Evolutionary conservation across 2,113 vertebrate species (phyloP).

Genomic region (Natator depressus): DNA sequence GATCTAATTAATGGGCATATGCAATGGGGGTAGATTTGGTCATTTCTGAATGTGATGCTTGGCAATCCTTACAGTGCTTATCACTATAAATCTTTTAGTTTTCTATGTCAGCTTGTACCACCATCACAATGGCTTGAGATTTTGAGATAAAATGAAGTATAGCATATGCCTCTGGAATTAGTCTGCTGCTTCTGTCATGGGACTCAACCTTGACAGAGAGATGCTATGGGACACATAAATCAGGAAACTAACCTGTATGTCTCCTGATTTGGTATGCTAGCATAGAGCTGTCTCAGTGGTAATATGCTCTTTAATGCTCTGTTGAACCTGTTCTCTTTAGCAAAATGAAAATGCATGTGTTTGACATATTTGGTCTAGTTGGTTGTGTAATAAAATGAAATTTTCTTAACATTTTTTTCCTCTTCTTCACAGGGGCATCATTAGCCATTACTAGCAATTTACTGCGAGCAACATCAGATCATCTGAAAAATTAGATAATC

Average conservation of each 20-base stretch:
- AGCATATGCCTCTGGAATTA: slow-evolving; percentile 62
- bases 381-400: slow-evolving; percentile 72
- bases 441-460: slow-evolving; percentile 66
- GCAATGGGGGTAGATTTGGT: background rate
- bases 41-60: slow-evolving; percentile 27
- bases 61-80: slow-evolving; percentile 10
- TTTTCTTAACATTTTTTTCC: slow-evolving; percentile 57
- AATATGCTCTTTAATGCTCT: slow-evolving; percentile 78
- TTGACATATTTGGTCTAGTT: slow-evolving; percentile 64
- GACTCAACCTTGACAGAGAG: slow-evolving; percentile 63
- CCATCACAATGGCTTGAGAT: slow-evolving; percentile 53
- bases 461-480: slow-evolving; percentile 29
- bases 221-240: slow-evolving; percentile 72
- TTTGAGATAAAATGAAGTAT: slow-evolving; percentile 51
- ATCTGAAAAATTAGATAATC: slow-evolving; percentile 42
- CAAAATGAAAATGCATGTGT: slow-evolving; percentile 78
- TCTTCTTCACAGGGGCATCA: slow-evolving; percentile 60
- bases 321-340: slow-evolving; percentile 63
- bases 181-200: slow-evolving; percentile 44
- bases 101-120: slow-evolving; percentile 17
- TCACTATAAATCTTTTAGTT: slow-evolving; percentile 60
- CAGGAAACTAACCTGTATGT: slow-evolving; percentile 63
- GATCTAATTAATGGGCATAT: background rate
- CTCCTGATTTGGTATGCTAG: slow-evolving; percentile 68
- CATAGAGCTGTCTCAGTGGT: slow-evolving; percentile 69